A percentile compares a stretch with the other conserved stretches of the same genome.
These are phyloP conservation scores for Netelia melanura DNA, from an alignment of 2,888 invertebrate species.

Conservation along the genomic window DNA sequence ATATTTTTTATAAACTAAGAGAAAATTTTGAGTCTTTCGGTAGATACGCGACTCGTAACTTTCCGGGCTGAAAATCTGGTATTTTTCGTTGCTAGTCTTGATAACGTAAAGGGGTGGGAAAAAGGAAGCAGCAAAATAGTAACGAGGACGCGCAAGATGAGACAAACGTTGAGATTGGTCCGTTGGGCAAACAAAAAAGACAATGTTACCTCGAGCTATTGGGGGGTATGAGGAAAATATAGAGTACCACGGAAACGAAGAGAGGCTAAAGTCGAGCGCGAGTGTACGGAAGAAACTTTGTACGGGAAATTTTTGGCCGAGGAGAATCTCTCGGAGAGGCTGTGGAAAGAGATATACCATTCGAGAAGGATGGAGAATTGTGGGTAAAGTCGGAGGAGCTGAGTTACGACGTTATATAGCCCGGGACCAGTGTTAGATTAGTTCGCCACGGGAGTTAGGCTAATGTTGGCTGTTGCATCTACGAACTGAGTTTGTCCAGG, in stretches of 20 bases:
- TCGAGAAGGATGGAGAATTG: constrained; percentile 58
- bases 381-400: constrained; percentile 55
- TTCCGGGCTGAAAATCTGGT: not conserved
- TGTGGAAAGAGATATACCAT: constrained; percentile 38
- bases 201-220: constrained; percentile 43
- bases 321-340: constrained; percentile 55
- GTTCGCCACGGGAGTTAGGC: constrained; percentile 81
- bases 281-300: constrained; percentile 58
- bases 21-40: constrained; percentile 23
- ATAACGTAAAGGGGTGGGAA: constrained; percentile 20
- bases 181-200: constrained; percentile 60
- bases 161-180: constrained; percentile 59
- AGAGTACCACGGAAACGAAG: constrained; percentile 44
- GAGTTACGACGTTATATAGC: constrained; percentile 68
- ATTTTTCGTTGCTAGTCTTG: constrained; percentile 43
- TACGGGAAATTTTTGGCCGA: constrained; percentile 57
- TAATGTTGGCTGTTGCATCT: constrained; percentile 80
- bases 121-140: constrained; percentile 24
- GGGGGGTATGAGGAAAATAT: constrained; percentile 41
- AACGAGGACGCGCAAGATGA: constrained; percentile 52
- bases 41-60: constrained; percentile 20
- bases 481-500: constrained; percentile 80
- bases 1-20: not conserved
- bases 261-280: constrained; percentile 64
- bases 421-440: constrained; percentile 82